Evolutionary conservation across 2,113 vertebrate species (phyloP), one percentile per base, ranked within the genome.

Genomic region (Nycticorax nycticorax): DNA sequence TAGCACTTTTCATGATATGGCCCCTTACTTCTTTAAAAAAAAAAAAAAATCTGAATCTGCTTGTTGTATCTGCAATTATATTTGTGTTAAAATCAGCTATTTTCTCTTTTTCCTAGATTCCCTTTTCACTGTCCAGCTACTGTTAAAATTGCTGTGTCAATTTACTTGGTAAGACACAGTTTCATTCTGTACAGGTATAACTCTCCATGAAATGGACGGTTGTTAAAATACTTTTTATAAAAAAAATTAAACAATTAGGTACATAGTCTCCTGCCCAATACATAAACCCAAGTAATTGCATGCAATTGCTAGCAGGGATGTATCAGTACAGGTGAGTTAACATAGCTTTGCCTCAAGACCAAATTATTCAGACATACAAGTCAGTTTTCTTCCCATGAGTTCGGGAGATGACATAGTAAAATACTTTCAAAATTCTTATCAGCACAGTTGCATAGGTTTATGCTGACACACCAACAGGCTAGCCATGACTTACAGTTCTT

Each of bases 381-480:
- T 33, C 80, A 73, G 24, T 76, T 93, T 93, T 87, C 17, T 20
- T 86, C 76, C 48, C 32, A 41, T 26, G 28, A 41, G 22, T 41
- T 72, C 72, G 52, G 48, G 48, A 89, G 57, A 55, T 85, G 41
- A 85, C 21, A 68, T 27, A 77, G 47, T 13, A 95, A 89, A 89
- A 92, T 72, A 67, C 33, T 93, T 92, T 17, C 72, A 81, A 84
- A 95, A 89, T 62, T 87, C 72, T 91, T 91, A 87, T 91, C 77
- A 91, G 69, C 39, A 82, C 24, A 71, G 32, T 41, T 92, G 43
- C 60, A 85, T 30, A 85, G 80, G 77, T 87, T 86, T 82, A 14
- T 50, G 23, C 39, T 85, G 83, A 91, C 88, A 78, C 15, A 86
- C 43, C 82, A 95, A 78, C 24, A 89, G 23, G 47, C 35, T 85